phyloP scores from a whole-genome alignment of 2,113 vertebrate genomes.

The Varanus komodoensis region DNA sequence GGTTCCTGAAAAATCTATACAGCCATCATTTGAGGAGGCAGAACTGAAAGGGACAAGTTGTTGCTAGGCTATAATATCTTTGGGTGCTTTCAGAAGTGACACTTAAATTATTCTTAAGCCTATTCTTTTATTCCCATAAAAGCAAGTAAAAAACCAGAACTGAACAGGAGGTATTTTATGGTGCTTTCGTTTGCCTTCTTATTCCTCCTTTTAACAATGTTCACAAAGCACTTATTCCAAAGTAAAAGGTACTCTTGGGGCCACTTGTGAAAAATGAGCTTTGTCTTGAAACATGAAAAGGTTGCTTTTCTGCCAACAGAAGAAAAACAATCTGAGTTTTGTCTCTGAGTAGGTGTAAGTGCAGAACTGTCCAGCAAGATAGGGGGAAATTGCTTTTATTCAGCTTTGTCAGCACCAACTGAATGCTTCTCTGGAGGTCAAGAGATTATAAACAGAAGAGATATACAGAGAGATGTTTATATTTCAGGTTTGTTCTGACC shows the following conservation, averaged over 20 bases:
- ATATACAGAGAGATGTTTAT: neutral
- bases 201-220: neutral
- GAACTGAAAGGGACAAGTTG: neutral
- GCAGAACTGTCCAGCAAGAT: neutral
- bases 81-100: neutral
- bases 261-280: neutral
- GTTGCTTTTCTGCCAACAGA: neutral
- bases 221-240: neutral
- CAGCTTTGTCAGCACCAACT: neutral
- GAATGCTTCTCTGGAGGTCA: neutral
- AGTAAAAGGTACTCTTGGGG: neutral
- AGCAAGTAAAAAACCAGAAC: neutral
- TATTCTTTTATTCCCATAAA: neutral
- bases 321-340: neutral
- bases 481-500: neutral
- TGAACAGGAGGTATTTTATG: neutral
- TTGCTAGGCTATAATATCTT: neutral
- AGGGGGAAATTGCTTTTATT: neutral
- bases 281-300: neutral
- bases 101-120: neutral
- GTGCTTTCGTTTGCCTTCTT: neutral
- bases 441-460: conserved; percentile 6
- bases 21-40: neutral
- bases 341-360: neutral
- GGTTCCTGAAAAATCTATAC: neutral